A percentile compares a stretch with the other conserved stretches of the same genome.
These are phyloP conservation scores for Noctua comes DNA, from an alignment of 2,888 invertebrate genomes.

Conservation along the genomic window DNA sequence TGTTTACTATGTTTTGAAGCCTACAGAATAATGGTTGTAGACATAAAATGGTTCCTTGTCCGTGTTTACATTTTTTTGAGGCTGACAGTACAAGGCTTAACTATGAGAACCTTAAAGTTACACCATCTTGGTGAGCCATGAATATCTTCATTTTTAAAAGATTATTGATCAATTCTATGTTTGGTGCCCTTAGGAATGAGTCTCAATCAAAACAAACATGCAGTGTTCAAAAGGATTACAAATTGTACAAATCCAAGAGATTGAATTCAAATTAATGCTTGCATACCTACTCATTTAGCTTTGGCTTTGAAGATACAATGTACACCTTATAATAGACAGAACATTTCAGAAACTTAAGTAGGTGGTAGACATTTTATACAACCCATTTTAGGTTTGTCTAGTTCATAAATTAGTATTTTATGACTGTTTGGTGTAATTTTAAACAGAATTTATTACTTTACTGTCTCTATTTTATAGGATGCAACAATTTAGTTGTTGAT, in stretches of 20 bases:
- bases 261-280: not conserved
- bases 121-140: too few species aligned
- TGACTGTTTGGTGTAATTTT: constrained; percentile 2
- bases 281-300: not conserved
- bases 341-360: constrained; percentile 40
- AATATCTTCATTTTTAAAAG: too few species aligned
- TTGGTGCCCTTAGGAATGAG: too few species aligned
- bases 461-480: constrained; percentile 2
- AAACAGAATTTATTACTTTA: not conserved
- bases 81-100: too few species aligned
- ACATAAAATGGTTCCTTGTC: too few species aligned
- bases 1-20: too few species aligned
- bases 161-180: too few species aligned
- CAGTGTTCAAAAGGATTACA: not conserved
- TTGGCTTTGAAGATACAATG: constrained; percentile 7
- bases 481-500: constrained; percentile 6
- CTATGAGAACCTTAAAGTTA: too few species aligned
- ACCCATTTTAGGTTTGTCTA: constrained; percentile 25
- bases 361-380: constrained; percentile 16
- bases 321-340: constrained; percentile 29
- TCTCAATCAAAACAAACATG: too few species aligned
- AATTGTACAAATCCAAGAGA: not conserved
- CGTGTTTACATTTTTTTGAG: too few species aligned
- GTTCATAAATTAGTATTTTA: constrained; percentile 29
- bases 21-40: too few species aligned